Base-by-base conservation (phyloP, 2,797 vertebrate genomes). In the Propithecus deckenii region DNA sequence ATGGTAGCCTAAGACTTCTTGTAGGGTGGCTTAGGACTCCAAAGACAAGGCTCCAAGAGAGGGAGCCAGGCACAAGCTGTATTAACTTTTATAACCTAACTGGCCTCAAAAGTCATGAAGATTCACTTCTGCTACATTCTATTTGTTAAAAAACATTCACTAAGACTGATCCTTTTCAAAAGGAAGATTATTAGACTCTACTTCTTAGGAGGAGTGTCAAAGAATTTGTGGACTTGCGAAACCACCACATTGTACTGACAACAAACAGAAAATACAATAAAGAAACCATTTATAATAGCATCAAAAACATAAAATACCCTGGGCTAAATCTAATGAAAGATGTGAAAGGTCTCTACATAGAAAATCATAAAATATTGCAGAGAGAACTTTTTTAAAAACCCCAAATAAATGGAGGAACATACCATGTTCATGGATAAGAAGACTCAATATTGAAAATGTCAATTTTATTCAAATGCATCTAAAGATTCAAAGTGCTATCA, bases 391-490 rank as follows among this genome's bases (percentile, higher is more conserved):
- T 61, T 57, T 22, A 55, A 69, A 67, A 95, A 78, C 10, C 38
- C 43, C 74, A 79, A 88, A 83, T 69, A 86, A 92, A 67, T 92
- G 50, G 74, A 94, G 13, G 8, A 86, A 71, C 67, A 96, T 98
- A 98, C 96, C 41, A 97, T 96, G 92, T 97, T 97, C 97, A 97
- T 97, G 96, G 93, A 97, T 74, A 96, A 74, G 72, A 97, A 92
- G n/a, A 75, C 81, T 94, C 89, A 79, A 69, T 84, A 65, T 28
- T 30, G 17, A 76, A 94, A 94, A 90, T 72, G 32, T 55, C 22
- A n/a, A 10, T 84, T 90, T 85, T 84, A 76, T 46, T 10, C 18
- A 83, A 57, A 86, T 30, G 65, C 74, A 83, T 63, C 52, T 88
- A 83, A 75, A 75, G 89, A 86, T n/a, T 91, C n/a, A 78, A 75